phyloP scores from a whole-genome alignment of 2,113 vertebrate genomes.

The Oreochromis spilurus region DNA sequence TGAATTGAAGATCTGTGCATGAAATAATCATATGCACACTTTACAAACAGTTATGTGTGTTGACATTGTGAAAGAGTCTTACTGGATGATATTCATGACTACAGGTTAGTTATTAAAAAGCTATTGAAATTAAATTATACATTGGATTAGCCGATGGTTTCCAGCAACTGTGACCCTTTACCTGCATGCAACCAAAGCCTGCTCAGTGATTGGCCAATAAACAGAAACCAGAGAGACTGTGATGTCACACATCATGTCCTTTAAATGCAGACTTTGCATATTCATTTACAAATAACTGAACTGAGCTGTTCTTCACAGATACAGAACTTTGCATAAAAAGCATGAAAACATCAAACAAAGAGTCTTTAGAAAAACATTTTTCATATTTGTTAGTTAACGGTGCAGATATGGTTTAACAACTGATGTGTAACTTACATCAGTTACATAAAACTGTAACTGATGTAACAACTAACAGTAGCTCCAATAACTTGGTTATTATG shows the following conservation, averaged over 20 bases:
- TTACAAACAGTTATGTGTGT: neutral
- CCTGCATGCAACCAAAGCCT: neutral
- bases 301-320: neutral
- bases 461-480: neutral
- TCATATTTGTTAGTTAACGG: rapidly evolving
- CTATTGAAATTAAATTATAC: neutral
- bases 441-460: neutral
- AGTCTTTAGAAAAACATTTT: neutral
- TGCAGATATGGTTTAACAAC: neutral
- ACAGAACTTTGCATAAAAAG: neutral
- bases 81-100: neutral
- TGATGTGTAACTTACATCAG: neutral
- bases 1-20: neutral
- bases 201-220: neutral
- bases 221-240: neutral
- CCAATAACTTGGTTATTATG: neutral
- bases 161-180: neutral
- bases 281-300: neutral
- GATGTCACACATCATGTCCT: neutral
- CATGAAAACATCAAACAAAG: neutral
- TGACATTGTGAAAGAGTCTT: neutral
- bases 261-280: neutral
- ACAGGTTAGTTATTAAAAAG: neutral
- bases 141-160: neutral
- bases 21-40: neutral